Evolutionary conservation across 2,113 vertebrate species (phyloP), one percentile per base, ranked within the genome.

Genomic region (Calypte anna): DNA sequence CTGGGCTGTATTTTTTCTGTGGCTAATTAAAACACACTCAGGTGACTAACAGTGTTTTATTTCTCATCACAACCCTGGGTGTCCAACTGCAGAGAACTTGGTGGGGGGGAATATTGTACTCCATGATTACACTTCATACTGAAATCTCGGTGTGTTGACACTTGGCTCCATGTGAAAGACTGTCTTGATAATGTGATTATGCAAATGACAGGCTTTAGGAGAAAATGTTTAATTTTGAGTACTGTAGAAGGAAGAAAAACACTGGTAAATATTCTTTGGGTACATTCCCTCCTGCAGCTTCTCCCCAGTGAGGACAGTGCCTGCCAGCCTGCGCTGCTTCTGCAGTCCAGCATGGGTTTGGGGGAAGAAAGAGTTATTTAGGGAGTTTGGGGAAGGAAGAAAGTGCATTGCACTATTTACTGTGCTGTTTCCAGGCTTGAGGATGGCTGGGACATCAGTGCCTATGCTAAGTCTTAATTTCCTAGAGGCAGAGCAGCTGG

Each of bases 181-280:
- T 31, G 28, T 79, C 86, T 69, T 83, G 81, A 85, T 94, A 89
- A 94, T 91, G 73, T 83, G 78, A 94, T 95, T 95, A 95, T 96
- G 82, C 75, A 95, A 91, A 94, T 87, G 66, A 79, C 30, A 69
- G 46, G 66, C 44, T 87, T 93, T 66, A 82, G 75, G 70, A 89
- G 38, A 54, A 87, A 70, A 48, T 78, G 79, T 90, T 94, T 88
- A 12, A 86, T 94, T 91, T 91, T 38, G 59, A 82, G 62, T 61
- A 81, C 38, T 59, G 19, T 30, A 53, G 80, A 69, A 82, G 54
- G 82, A 43, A 11, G 11, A 14, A 72, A 21, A 85, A 24, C 8
- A 15, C 3, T 31, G 13, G 21, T 38, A 36, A 48, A 28, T 68
- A 22, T 51, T 67, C 21, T 85, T 85, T 53, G 5, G 3, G 28